These are phyloP conservation scores for Lutraria rhynchaena DNA, from an alignment of 1,140 invertebrate species.

Conservation along the genomic window DNA sequence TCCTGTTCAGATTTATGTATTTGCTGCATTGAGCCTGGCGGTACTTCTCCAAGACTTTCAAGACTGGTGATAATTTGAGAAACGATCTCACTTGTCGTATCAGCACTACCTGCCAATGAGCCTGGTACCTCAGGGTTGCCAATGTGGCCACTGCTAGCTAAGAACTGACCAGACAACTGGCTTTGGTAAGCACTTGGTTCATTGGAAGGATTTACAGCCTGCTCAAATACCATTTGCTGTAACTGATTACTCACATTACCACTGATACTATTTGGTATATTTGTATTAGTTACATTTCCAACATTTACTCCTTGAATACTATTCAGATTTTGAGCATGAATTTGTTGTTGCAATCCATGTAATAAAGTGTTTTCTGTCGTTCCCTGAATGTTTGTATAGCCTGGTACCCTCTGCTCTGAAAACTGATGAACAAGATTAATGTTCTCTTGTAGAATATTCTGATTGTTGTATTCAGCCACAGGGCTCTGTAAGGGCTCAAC, in stretches of 20 bases:
- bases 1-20: conserved; percentile 22
- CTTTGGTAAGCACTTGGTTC: conserved; percentile 41
- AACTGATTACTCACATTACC: conserved; percentile 5
- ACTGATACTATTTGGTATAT: conserved; percentile 15
- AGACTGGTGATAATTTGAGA: conserved; percentile 70
- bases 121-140: conserved; percentile 15
- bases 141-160: conserved; percentile 19
- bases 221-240: conserved; percentile 33
- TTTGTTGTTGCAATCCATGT: conserved; percentile 23
- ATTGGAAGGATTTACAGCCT: conserved; percentile 33
- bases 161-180: conserved; percentile 31
- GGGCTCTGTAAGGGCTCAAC: conserved; percentile 57
- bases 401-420: conserved; percentile 19
- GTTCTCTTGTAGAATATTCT: conserved; percentile 42
- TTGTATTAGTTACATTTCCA: conserved; percentile 39
- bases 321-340: conserved; percentile 43
- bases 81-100: conserved; percentile 52
- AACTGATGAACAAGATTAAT: conserved; percentile 45
- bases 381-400: conserved; percentile 8
- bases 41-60: conserved; percentile 59
- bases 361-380: conserved; percentile 5
- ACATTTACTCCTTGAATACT: conserved; percentile 36
- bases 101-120: conserved; percentile 1
- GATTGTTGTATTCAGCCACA: conserved; percentile 23
- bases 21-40: conserved; percentile 53